Evolutionary conservation across 2,888 invertebrate species (phyloP).

Genomic region (Pollenia labialis): DNA sequence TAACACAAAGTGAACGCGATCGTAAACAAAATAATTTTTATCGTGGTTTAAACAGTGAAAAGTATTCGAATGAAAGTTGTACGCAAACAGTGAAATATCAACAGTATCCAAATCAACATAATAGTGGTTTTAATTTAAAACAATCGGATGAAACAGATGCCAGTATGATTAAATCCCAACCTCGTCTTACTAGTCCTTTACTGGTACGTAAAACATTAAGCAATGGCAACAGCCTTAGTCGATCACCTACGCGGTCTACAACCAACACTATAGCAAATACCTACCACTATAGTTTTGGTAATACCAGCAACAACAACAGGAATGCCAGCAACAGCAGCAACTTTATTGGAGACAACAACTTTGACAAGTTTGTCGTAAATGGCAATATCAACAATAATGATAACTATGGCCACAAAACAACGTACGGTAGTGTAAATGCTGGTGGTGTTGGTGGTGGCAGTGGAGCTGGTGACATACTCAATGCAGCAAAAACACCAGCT

Average conservation of each 20-base stretch:
- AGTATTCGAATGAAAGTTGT: constrained; percentile 60
- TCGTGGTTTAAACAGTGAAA: constrained; percentile 55
- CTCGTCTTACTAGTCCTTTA: constrained; percentile 92
- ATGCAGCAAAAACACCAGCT: constrained; percentile 78
- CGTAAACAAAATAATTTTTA: constrained; percentile 62
- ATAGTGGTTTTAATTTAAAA: constrained; percentile 51
- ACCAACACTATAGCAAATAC: constrained; percentile 79
- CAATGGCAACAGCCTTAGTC: constrained; percentile 72
- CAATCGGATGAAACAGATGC: constrained; percentile 73
- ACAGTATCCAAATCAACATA: constrained; percentile 2
- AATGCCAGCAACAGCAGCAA: constrained; percentile 47
- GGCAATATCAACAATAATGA: constrained; percentile 69
- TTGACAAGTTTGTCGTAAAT: constrained; percentile 71
- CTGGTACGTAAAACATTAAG: constrained; percentile 90
- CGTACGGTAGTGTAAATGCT: constrained; percentile 43
- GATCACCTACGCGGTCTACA: constrained; percentile 73
- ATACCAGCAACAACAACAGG: constrained; percentile 55
- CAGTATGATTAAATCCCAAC: constrained; percentile 88
- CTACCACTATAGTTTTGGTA: constrained; percentile 78
- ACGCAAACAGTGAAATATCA: constrained; percentile 66
- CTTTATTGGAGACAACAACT: constrained; percentile 72
- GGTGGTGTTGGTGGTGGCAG: constrained; percentile 33
- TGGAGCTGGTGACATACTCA: constrained; percentile 61
- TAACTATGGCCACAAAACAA: constrained; percentile 65
- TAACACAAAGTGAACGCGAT: constrained; percentile 61